Evolutionary conservation across 2,888 invertebrate genomes (phyloP), one percentile per base, ranked within the genome.

Genomic region (Plagodis pulveraria): DNA sequence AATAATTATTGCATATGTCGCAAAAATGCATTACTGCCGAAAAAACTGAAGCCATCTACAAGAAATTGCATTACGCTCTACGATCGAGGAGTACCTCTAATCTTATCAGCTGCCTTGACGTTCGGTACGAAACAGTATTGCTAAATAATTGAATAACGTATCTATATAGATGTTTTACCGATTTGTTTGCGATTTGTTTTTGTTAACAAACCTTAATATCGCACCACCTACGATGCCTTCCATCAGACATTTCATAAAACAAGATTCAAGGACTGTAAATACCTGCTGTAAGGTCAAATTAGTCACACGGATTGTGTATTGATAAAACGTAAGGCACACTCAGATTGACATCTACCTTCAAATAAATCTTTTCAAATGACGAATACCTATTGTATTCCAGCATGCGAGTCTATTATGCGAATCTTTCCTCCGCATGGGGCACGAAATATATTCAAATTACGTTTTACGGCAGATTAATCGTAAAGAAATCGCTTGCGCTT

Each of bases 401-500:
- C 55, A 55, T 38, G 50, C 50, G 54, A 55, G 9, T 48, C 55
- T 54, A 54, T 64, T 56, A 56, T 53, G 63, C 52, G 50, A 52
- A 62, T 54, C 66, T 63, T 63, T 58, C 59, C 54, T 54, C 60
- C 61, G 55, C 65, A 63, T 58, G 63, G 58, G 75, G 56, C 43
- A 52, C 49, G 49, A 81, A 83, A 84, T 83, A 81, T 81, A 83
- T 83, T 83, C 77, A 80, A 81, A 82, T 81, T 76, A 77, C 77
- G 78, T 81, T 81, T 79, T 70, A 80, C 73, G 76, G 74, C 71
- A 77, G 76, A 82, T 78, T 78, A 77, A 79, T 73, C 63, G 72
- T 63, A 63, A 72, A 73, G 71, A 72, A 79, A 78, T 76, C 73
- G 71, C 66, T 72, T 70, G 67, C 65, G 65, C 60, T 61, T 64